Conservation (phyloP, 2,888 invertebrate genomes). For the Drosophila siamana region DNA sequence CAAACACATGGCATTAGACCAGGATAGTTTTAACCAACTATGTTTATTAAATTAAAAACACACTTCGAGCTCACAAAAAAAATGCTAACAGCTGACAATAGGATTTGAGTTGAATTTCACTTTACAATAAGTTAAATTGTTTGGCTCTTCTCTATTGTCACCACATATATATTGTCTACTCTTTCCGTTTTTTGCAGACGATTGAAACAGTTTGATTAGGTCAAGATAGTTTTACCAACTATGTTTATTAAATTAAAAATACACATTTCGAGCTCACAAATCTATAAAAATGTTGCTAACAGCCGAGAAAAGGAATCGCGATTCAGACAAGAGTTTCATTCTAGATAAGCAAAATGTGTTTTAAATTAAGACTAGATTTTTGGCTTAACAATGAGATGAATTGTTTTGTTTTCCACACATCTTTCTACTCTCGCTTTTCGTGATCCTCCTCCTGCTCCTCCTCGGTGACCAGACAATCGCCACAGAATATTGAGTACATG, state of each 20-base stretch:
- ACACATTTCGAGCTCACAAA: constrained; percentile 34
- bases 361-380: constrained; percentile 72
- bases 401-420: constrained; percentile 1
- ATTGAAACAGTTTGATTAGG: constrained; percentile 36
- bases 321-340: constrained; percentile 13
- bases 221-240: constrained; percentile 45
- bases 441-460: constrained; percentile 88
- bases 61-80: constrained; percentile 26
- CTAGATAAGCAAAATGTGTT: constrained; percentile 36
- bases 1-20: constrained; percentile 44
- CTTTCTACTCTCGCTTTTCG: constrained; percentile 86
- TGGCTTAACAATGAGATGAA: constrained; percentile 62
- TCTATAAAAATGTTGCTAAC: constrained; percentile 20
- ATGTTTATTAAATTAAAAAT: constrained; percentile 71
- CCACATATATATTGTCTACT: no score
- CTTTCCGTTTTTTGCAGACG: no score
- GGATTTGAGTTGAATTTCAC: neutral
- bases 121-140: neutral
- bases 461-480: constrained; percentile 96
- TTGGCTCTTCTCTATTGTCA: neutral
- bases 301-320: constrained; percentile 22
- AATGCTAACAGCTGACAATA: constrained; percentile 6
- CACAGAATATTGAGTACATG: constrained; percentile 97
- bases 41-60: constrained; percentile 71
- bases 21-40: constrained; percentile 50